Conservation (phyloP, 2,113 vertebrate genomes). For the Hipposideros armiger region DNA sequence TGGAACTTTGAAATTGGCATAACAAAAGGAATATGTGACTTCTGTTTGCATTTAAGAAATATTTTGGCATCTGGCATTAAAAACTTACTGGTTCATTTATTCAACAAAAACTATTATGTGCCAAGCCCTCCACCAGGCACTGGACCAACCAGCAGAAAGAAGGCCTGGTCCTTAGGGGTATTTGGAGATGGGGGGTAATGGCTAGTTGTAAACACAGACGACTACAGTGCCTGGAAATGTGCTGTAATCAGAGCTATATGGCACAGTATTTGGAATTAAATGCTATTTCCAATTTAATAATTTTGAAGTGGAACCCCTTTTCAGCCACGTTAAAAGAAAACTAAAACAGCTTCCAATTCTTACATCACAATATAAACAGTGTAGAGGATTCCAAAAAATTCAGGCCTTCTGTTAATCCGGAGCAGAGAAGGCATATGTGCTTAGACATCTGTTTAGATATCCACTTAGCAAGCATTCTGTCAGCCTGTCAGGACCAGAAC, state of each 20-base stretch:
- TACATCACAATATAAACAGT: conserved; percentile 66
- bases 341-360: not conserved
- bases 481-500: conserved; percentile 5
- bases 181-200: not conserved
- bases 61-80: conserved; percentile 23
- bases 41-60: conserved; percentile 54
- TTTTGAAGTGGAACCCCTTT: conserved; percentile 36
- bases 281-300: not conserved
- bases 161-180: not conserved
- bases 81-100: conserved; percentile 12
- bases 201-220: not conserved
- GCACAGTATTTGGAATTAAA: not conserved
- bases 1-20: conserved; percentile 3
- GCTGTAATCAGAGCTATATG: not conserved
- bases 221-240: not conserved
- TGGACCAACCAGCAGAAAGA: not conserved
- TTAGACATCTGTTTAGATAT: conserved; percentile 49
- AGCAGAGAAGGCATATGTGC: not conserved
- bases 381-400: conserved; percentile 30
- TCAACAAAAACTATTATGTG: not conserved
- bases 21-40: conserved; percentile 22
- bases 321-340: conserved; percentile 16
- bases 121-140: not conserved
- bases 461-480: conserved; percentile 49
- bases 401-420: not conserved